Percentiles rank a stretch among this genome's conserved stretches.
These are phyloP conservation scores for Cryptoprocta ferox DNA, from an alignment of 2,797 vertebrate genomes.

Conservation along the genomic window DNA sequence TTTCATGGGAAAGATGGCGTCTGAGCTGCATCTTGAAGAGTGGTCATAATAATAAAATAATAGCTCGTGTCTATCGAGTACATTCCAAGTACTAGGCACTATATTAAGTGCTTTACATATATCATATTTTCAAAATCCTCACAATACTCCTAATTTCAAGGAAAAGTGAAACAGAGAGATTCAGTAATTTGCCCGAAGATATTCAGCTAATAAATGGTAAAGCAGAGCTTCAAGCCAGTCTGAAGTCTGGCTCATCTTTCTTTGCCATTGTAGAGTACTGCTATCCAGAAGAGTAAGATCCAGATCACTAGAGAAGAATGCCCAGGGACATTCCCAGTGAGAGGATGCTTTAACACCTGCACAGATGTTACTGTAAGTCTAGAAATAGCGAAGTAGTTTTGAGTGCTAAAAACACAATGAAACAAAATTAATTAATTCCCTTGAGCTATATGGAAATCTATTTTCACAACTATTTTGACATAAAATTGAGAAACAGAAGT, in stretches of 20 bases:
- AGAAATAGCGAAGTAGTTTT: neutral
- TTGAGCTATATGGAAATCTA: neutral
- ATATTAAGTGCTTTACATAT: neutral
- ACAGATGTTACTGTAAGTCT: neutral
- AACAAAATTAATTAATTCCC: neutral
- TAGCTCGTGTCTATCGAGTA: neutral
- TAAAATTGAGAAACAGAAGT: neutral
- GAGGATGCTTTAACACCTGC: neutral
- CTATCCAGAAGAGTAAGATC: neutral
- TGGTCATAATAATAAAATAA: neutral
- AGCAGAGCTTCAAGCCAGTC: neutral
- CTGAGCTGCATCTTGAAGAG: neutral
- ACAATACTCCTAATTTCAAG: neutral
- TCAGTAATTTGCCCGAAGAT: neutral
- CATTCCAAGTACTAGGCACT: neutral
- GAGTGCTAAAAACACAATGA: neutral
- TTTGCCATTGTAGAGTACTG: neutral
- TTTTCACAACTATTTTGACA: conserved; percentile 9
- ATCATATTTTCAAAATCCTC: neutral
- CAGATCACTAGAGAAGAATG: neutral
- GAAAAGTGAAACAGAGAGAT: neutral
- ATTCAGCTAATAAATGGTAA: neutral
- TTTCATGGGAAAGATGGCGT: neutral
- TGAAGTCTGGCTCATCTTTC: neutral
- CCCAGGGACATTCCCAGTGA: neutral